These are phyloP conservation scores for Aegotheles bennettii DNA, from an alignment of 2,113 vertebrate genomes.

Conservation along the genomic window DNA sequence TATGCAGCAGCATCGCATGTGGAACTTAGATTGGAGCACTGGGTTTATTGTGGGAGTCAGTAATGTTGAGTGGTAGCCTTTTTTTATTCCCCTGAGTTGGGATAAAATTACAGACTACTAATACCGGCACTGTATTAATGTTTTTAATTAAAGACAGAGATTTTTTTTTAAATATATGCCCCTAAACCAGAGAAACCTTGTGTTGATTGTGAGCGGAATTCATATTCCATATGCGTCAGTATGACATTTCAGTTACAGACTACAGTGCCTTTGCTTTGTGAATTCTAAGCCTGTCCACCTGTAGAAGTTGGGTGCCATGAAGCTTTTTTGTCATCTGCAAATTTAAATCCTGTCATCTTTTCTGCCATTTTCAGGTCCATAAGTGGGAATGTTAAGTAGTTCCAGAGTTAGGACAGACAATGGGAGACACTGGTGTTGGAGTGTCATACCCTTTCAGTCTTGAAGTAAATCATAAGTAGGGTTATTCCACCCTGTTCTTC, in stretches of 20 bases:
- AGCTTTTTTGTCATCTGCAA: not conserved
- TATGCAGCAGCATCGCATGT: not conserved
- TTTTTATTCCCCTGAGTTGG: not conserved
- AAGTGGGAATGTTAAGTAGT: not conserved
- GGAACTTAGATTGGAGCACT: not conserved
- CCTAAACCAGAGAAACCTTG: not conserved
- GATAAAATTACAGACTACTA: not conserved
- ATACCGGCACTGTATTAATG: not conserved
- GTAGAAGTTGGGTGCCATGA: not conserved
- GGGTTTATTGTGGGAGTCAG: not conserved
- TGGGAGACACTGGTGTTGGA: not conserved
- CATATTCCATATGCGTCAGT: not conserved
- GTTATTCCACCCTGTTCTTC: not conserved
- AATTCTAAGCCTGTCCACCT: not conserved
- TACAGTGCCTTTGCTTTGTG: not conserved
- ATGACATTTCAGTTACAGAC: not conserved
- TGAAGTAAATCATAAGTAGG: not conserved
- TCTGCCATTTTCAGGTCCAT: not conserved
- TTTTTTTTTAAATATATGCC: not conserved
- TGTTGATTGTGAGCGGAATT: not conserved
- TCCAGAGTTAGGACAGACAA: not conserved
- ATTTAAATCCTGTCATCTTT: not conserved
- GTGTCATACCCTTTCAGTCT: not conserved
- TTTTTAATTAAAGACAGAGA: not conserved
- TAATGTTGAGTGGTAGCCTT: not conserved